These are phyloP conservation scores for Halictus rubicundus DNA, from an alignment of 1,140 invertebrate genomes.

Conservation along the genomic window DNA sequence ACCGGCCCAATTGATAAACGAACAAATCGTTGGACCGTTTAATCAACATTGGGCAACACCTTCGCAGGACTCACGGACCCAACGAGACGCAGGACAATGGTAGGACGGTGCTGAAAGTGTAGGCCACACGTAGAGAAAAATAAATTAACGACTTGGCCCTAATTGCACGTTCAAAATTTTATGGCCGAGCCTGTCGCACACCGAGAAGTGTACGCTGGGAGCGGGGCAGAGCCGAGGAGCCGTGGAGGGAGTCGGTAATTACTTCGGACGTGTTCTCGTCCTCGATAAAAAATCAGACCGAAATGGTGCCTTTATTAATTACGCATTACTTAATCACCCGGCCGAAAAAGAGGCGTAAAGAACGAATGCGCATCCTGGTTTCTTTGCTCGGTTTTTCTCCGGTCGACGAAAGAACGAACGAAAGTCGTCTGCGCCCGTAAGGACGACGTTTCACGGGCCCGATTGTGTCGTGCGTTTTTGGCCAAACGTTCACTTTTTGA, in stretches of 20 bases:
- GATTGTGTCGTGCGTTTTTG: slow-evolving; percentile 56
- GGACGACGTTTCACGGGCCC: neutral
- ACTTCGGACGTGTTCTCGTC: slow-evolving; percentile 43
- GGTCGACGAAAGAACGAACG: slow-evolving; percentile 31
- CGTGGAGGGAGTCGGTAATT: slow-evolving; percentile 48
- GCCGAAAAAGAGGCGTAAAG: slow-evolving; percentile 32
- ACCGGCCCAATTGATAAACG: too few species aligned
- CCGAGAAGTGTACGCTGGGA: slow-evolving; percentile 38
- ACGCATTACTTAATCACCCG: slow-evolving; percentile 64
- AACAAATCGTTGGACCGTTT: neutral
- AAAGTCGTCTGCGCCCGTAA: neutral
- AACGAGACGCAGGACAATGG: slow-evolving; percentile 5
- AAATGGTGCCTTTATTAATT: slow-evolving; percentile 66
- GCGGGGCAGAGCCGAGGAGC: neutral
- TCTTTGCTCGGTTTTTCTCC: neutral
- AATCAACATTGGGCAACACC: neutral
- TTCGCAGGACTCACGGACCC: neutral
- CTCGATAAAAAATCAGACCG: slow-evolving; percentile 57
- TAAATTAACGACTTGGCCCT: slow-evolving; percentile 67
- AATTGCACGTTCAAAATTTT: slow-evolving; percentile 67
- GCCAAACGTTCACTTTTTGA: slow-evolving; percentile 64
- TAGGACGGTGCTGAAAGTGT: slow-evolving; percentile 28
- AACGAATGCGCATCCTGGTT: slow-evolving; percentile 53
- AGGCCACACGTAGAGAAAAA: slow-evolving; percentile 59
- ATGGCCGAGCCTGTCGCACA: slow-evolving; percentile 58